Evolutionary conservation across 2,888 invertebrate species (phyloP), one percentile per base, ranked within the genome.

Genomic region (Eurytoma californica): DNA sequence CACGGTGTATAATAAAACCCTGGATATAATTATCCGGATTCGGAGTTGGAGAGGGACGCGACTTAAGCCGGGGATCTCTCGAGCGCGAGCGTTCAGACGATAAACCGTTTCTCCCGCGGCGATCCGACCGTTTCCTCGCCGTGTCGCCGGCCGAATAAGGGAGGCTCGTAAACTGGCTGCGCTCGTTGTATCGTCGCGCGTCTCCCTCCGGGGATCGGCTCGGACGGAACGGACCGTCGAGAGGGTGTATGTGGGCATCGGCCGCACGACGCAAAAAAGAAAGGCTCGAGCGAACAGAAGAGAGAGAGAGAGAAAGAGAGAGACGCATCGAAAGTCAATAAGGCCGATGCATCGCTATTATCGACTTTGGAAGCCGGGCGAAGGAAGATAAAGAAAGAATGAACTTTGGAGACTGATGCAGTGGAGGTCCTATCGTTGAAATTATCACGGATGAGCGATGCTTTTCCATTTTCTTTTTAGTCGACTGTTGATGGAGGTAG

Each of bases 1-100:
- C 74, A 82, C 83, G 83, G 84, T 76, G 63, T 63, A 79, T 82
- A 86, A 87, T 88, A 88, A 88, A 88, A 86, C 84, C 84, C 80
- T 83, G 84, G 83, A 87, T 84, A 86, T 88, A 88, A 88, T 88
- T 87, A 87, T 86, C 85, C 80, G 77, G 80, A 80, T 77, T 70
- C 61, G 66, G 39, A 77, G 73, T 58, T 58, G 18, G 67, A 78
- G 78, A 73, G 7, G 39, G 73, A 57, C 72, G 57, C 67, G 72
- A 67, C 61, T 72, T 77, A 80, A 80, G 80, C 77, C 74, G 57
- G 5, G 65, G 68, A 75, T 75, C 61, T 75, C 55, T 69, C 16
- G 73, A 28, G 77, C 77, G 68, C 77, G 67, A 66, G 61, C 80
- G 53, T 67, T 18, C 55, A 65, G 53, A 18, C 79, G 77, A 81